These are phyloP conservation scores for Streptopelia turtur DNA, from an alignment of 2,797 vertebrate species.

Conservation along the genomic window DNA sequence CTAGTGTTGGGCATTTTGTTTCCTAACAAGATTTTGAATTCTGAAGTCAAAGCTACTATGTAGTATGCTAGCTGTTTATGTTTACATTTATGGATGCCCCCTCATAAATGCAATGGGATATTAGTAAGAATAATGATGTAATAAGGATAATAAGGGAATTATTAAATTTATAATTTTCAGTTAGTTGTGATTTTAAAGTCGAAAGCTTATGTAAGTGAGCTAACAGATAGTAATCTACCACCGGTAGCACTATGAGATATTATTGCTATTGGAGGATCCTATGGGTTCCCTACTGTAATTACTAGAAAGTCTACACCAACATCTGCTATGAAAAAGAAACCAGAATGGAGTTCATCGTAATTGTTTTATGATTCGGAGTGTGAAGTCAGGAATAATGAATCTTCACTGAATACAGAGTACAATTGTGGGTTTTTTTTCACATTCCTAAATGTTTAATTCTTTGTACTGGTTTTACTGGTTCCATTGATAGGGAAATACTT, in stretches of 20 bases:
- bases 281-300: background rate
- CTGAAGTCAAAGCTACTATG: background rate
- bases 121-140: background rate
- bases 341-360: background rate
- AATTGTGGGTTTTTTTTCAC: background rate
- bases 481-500: background rate
- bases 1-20: too few relatives aligned
- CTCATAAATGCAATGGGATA: background rate
- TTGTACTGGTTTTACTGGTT: background rate
- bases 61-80: background rate
- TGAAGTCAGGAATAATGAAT: background rate
- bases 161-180: background rate
- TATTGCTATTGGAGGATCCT: background rate
- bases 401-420: background rate
- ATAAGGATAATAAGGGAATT: too few relatives aligned
- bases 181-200: background rate
- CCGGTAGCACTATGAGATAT: background rate
- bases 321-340: background rate
- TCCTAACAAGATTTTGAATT: background rate
- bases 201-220: background rate
- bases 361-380: background rate
- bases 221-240: background rate
- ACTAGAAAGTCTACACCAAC: background rate
- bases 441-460: background rate
- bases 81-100: background rate